Base-by-base conservation (phyloP, 2,113 vertebrate species). In the Nothocercus nigrocapillus region DNA sequence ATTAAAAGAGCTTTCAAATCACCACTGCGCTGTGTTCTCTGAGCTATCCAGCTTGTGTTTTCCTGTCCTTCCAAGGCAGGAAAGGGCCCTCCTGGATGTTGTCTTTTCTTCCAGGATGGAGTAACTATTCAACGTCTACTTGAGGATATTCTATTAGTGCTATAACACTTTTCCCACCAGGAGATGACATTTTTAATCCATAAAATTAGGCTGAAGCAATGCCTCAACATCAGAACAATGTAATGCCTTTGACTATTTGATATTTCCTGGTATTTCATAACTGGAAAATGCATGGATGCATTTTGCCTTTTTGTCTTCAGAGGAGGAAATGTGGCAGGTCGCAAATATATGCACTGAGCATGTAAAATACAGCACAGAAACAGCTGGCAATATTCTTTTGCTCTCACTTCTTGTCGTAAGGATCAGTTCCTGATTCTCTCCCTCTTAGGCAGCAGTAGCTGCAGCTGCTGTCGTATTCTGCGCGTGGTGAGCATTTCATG, bases 1-100 rank as follows among this genome's bases (percentile, higher is more conserved):
- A 97, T 97, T 97, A 97, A 89, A 59, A 92, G 66, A 89, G 83
- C 34, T 96, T 96, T 93, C 47, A 95, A 90, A 96, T 89, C 56
- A 38, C 61, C 66, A 30, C 81, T 86, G 18, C 67, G 34, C 20
- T 81, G 9, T 68, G 36, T 77, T 94, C 78, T 94, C 88, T 85
- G 61, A 95, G 67, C 68, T 91, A 69, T 56, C 25, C 54, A 74
- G 69, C 45, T 72, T 90, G n/a, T 96, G 36, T 63, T 90, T 67
- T 67, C 32, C 40, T 63, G 42, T 5, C 8, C n/a, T 66, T 36
- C 21, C 8, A 38, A 85, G 59, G 34, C 40, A 70, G 14, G 4
- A 78, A 64, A 54, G 11, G 79, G 13, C 27, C 74, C 24, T 68
- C 73, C 30, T 45, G 51, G 14, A 59, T 93, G 56, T 51, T 53